Percentiles rank a stretch among this genome's conserved stretches.
Conservation (phyloP, 2,888 invertebrate species). For the Julus scanicus region DNA sequence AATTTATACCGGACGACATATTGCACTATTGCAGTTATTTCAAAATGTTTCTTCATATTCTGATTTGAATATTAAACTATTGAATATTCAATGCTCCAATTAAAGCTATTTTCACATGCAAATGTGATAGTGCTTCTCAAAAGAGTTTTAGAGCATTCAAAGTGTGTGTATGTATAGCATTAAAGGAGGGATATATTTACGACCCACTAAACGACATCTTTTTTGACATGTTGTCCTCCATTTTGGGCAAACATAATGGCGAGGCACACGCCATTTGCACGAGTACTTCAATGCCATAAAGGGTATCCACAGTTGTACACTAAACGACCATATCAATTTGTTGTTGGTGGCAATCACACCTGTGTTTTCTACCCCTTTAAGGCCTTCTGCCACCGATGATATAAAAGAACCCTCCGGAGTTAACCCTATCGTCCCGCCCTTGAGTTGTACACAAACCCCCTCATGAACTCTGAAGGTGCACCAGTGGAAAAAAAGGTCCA, state of each 20-base stretch:
- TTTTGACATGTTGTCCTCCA: not conserved
- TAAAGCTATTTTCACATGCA: too few species aligned
- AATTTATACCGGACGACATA: too few species aligned
- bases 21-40: too few species aligned
- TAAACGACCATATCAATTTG: conserved; percentile 50
- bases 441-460: conserved; percentile 14
- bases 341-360: conserved; percentile 50
- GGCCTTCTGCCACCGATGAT: not conserved
- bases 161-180: not conserved
- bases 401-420: not conserved
- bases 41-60: too few species aligned
- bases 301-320: not conserved
- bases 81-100: too few species aligned
- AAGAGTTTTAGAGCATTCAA: too few species aligned
- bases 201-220: not conserved
- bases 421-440: conserved; percentile 34
- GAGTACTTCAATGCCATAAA: conserved; percentile 37
- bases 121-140: too few species aligned
- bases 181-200: not conserved
- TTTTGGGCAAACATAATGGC: not conserved
- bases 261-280: conserved; percentile 24
- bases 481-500: not conserved
- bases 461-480: not conserved
- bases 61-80: too few species aligned
- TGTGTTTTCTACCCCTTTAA: not conserved